Base-by-base conservation (phyloP, 2,797 vertebrate genomes). In the Chelidonichthys spinosus region DNA sequence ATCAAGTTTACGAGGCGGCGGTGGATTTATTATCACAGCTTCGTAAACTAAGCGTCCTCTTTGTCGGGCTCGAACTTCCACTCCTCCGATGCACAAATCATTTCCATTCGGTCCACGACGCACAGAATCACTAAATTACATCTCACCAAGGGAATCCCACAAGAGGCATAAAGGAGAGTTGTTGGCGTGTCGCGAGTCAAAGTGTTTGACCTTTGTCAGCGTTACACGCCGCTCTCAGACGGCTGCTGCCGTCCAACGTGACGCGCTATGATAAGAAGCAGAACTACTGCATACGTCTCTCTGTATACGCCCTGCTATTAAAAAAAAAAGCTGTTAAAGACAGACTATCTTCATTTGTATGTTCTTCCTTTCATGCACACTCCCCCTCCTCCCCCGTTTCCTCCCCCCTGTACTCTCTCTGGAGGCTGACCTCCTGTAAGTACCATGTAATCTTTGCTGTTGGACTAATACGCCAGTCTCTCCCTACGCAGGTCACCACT, bases 361-460 rank as follows among this genome's bases (percentile, higher is more conserved):
- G 11, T 69, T 60, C 69, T 72, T 72, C 69, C 56, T 44, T 61
- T 70, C 64, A 60, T 64, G 46, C 55, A 25, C 9, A 37, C 58
- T 37, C n/a, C 11, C 13, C n/a, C 37, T n/a, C 10, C 4, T 15
- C 18, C 36, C 50, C 15, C 10, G 7, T 60, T 72, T 67, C 52
- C 42, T 55, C 39, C 67, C 25, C 74, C 62, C 8, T 59, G 49
- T 64, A 35, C 53, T 61, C 66, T 71, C 72, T 70, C 64, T 80
- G 76, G 74, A 76, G 73, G 76, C 68, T 81, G 86, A 76, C 82
- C 75, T 72, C 67, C 66, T 72, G 54, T 90, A 90, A 91, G 85
- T 50, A 86, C 87, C 84, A 71, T 91, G 90, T 93, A 92, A 93
- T 92, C 92, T 90, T 66, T 75, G 79, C 85, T 77, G 74, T 68